These are phyloP conservation scores for Astreopora myriophthalma DNA, from an alignment of 64 coral and sea anemone genomes.

Conservation along the genomic window DNA sequence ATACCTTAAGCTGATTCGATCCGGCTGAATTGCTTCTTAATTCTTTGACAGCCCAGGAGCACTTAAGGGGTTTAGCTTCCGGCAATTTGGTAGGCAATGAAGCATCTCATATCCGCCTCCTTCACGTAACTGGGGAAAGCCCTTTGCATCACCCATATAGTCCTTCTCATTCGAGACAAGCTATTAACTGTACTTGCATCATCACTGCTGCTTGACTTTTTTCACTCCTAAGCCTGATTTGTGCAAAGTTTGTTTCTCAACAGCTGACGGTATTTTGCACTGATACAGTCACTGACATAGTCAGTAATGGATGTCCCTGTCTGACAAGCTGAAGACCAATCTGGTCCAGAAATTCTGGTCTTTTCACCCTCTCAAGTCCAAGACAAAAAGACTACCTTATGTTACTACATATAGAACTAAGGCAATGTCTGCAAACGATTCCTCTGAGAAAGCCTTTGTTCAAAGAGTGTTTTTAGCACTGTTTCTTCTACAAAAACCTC, in stretches of 20 bases:
- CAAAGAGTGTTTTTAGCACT: no score
- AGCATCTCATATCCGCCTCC: constrained; percentile 1
- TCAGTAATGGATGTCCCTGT: no score
- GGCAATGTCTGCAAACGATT: no score
- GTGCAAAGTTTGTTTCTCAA: constrained; percentile 41
- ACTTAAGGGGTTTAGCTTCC: neutral
- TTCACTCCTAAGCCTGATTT: constrained; percentile 41
- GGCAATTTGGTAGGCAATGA: neutral
- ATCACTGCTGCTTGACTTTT: constrained; percentile 26
- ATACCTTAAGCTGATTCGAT: neutral
- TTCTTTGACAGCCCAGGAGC: constrained; percentile 6
- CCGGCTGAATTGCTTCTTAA: neutral
- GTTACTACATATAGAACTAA: no score
- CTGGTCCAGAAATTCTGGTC: no score
- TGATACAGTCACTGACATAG: neutral
- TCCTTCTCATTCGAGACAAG: constrained; percentile 26
- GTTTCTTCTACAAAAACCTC: no score
- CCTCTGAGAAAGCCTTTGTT: no score
- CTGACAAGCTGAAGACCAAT: no score
- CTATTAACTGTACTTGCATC: constrained; percentile 14
- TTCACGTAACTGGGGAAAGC: constrained; percentile 13
- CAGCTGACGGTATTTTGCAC: constrained; percentile 38
- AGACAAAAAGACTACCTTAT: no score
- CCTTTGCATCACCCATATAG: neutral
- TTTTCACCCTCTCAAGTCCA: no score